These are phyloP conservation scores for Hoplodrina blanda DNA, from an alignment of 2,888 invertebrate genomes.

Conservation along the genomic window DNA sequence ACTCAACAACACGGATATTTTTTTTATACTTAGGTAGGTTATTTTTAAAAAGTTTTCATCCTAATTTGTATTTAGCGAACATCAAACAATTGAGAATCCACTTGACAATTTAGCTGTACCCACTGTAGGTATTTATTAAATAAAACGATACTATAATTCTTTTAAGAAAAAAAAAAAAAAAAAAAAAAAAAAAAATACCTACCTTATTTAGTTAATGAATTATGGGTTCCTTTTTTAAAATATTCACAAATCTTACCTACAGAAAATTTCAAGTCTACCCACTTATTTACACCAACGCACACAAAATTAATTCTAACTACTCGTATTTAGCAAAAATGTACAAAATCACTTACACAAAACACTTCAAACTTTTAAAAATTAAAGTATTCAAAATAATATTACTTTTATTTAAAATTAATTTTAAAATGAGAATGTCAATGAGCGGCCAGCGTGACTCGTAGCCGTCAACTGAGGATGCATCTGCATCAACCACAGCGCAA, in stretches of 20 bases:
- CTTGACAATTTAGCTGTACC: no score
- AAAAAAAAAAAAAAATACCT: no score
- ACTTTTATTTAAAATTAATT: slow-evolving; percentile 17
- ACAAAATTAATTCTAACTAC: not conserved
- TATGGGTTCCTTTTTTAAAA: not conserved
- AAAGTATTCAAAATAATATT: not conserved
- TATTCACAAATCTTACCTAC: slow-evolving; percentile 16
- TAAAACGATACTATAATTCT: no score
- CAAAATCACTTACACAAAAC: slow-evolving; percentile 23
- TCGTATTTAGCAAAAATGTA: not conserved
- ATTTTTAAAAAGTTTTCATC: no score
- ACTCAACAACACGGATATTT: not conserved
- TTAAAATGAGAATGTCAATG: slow-evolving; percentile 61
- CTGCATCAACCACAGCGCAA: slow-evolving; percentile 68
- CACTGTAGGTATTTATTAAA: no score
- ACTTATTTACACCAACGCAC: slow-evolving; percentile 14
- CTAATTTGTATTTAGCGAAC: not conserved
- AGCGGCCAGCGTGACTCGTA: slow-evolving; percentile 75
- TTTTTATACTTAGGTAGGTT: slow-evolving; percentile 3
- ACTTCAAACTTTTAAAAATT: slow-evolving; percentile 1
- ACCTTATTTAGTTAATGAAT: no score
- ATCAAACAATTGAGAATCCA: no score
- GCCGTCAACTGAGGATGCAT: slow-evolving; percentile 83
- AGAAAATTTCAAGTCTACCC: slow-evolving; percentile 22
- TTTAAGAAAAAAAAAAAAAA: no score